Evolutionary conservation across 2,113 vertebrate species (phyloP), one percentile per base, ranked within the genome.

Genomic region (Vireo altiloquus): DNA sequence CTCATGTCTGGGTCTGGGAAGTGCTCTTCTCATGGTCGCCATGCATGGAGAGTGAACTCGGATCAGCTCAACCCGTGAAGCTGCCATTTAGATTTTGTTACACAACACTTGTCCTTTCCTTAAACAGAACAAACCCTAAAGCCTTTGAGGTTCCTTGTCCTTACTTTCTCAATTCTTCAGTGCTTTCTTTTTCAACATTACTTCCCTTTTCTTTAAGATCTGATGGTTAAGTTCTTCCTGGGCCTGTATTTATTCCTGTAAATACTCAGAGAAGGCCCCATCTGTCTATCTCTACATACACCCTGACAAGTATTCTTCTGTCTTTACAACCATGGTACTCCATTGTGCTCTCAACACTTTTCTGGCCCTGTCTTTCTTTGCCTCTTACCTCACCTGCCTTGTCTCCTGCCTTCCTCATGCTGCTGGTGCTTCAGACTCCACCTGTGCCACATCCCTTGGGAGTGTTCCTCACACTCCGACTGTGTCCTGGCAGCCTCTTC

Each of bases 1-100:
- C 50, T 54, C 20, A 0, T 39, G 76, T 22, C 39, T 3, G 2
- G 30, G 21, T 5, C 63, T 0, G 14, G 42, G n/a, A 69, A 54
- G 42, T 33, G 21, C 13, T 68, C 30, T 87, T 33, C 44, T 84
- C 23, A 0, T 44, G 50, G 28, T 72, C 30, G n/a, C 61, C 22
- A 19, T 15, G 37, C 19, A 50, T 6, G 0, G 56, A 39, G 42
- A 13, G 16, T 59, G 47, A 89, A 24, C 60, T 87, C 60, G 65
- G 54, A 46, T 33, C 44, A n/a, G 35, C 27, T 79, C 42, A 3
- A 21, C 90, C 63, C 2, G 25, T 59, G 59, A 59, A 74, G 60
- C 24, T 42, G 31, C 66, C 20, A 1, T 50, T 84, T 40, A 21
- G 15, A 15, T 66, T 70, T 65, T 74, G 30, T 87, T 91, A 42